Conservation (phyloP, 2,888 invertebrate species). For the Patella ulyssiponensis region DNA sequence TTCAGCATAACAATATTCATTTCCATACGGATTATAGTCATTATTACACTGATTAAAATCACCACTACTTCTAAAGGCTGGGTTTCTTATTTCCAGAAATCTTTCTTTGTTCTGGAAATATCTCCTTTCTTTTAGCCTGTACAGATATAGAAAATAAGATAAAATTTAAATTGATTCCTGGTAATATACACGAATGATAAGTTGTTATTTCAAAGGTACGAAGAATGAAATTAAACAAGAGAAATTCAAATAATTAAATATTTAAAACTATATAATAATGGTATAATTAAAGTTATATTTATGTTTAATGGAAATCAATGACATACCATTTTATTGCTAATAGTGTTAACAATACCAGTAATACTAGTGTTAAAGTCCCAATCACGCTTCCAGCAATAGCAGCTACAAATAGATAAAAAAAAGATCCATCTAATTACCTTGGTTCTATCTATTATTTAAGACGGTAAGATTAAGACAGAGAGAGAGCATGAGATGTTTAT, state of each 20-base stretch:
- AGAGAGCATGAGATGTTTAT: no score
- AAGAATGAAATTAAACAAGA: neutral
- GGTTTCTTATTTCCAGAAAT: constrained; percentile 61
- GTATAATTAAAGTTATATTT: neutral
- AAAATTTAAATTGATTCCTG: no score
- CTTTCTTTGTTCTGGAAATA: constrained; percentile 49
- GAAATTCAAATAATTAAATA: neutral
- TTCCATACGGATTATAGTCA: constrained; percentile 9
- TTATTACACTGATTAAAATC: constrained; percentile 38
- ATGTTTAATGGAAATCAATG: neutral
- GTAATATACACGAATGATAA: no score
- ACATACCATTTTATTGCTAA: constrained; percentile 60
- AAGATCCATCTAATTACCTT: neutral
- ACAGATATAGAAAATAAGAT: neutral
- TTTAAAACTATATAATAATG: neutral
- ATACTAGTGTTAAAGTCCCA: constrained; percentile 60
- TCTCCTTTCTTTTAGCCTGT: constrained; percentile 45
- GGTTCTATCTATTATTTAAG: no score
- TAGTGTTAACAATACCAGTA: constrained; percentile 58
- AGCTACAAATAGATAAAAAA: constrained; percentile 44
- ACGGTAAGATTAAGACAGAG: no score
- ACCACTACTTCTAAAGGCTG: constrained; percentile 59
- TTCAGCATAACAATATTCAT: constrained; percentile 15
- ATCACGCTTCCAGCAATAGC: constrained; percentile 68
- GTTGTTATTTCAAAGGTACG: no score